These are phyloP conservation scores for Drosophila albomicans DNA, from an alignment of 1,140 invertebrate species.

Conservation along the genomic window DNA sequence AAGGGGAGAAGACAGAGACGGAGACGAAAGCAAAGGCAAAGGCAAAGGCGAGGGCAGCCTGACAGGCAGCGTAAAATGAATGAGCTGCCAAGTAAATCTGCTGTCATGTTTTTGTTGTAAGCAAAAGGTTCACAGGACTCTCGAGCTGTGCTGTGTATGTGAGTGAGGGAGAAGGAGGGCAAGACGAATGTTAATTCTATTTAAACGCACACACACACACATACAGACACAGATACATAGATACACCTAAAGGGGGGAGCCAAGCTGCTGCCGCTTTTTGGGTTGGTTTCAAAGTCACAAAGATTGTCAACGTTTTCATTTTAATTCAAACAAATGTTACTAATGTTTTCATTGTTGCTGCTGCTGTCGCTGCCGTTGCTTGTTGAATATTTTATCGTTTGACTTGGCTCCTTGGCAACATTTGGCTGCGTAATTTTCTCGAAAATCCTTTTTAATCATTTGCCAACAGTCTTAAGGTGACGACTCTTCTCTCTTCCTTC, in stretches of 20 bases:
- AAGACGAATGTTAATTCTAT: slow-evolving; percentile 84
- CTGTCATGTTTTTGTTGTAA: slow-evolving; percentile 70
- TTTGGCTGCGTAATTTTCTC: slow-evolving; percentile 70
- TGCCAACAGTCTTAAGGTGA: slow-evolving; percentile 60
- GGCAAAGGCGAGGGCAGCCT: slow-evolving; percentile 35
- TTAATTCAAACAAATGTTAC: slow-evolving; percentile 85
- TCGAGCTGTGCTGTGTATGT: slow-evolving; percentile 37
- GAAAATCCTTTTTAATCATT: slow-evolving; percentile 76
- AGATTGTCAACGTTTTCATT: slow-evolving; percentile 82
- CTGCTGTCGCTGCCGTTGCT: slow-evolving; percentile 52
- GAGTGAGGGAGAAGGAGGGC: slow-evolving; percentile 4
- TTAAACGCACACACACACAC: slow-evolving; percentile 64
- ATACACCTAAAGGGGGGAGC: slow-evolving; percentile 14
- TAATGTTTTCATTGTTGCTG: slow-evolving; percentile 79
- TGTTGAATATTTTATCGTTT: slow-evolving; percentile 83
- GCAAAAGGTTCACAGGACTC: slow-evolving; percentile 62
- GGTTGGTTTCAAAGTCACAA: slow-evolving; percentile 79
- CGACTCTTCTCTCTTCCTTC: slow-evolving; percentile 1
- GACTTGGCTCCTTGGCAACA: slow-evolving; percentile 77
- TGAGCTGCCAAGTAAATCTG: slow-evolving; percentile 80
- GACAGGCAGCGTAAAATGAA: slow-evolving; percentile 75
- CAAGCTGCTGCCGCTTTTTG: slow-evolving; percentile 65
- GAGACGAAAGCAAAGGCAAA: neutral
- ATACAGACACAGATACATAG: slow-evolving; percentile 23
- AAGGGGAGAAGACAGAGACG: neutral